phyloP scores from a whole-genome alignment of 2,888 invertebrate species.

The Macaria notata region DNA sequence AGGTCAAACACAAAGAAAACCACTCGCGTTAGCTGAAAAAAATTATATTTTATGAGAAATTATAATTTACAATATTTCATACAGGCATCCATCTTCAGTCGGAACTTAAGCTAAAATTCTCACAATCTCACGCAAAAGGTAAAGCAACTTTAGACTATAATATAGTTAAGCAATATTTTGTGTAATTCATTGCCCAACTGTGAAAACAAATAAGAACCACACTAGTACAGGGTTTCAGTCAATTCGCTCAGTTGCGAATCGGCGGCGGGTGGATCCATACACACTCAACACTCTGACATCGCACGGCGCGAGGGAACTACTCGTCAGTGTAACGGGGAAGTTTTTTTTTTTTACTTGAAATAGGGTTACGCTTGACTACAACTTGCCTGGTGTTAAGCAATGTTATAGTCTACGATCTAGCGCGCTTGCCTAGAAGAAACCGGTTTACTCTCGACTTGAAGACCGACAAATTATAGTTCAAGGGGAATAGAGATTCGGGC shows the following conservation, averaged over 20 bases:
- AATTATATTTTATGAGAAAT: conserved; percentile 84
- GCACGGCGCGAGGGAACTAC: conserved; percentile 39
- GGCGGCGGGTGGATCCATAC: conserved; percentile 41
- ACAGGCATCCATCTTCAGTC: conserved; percentile 83
- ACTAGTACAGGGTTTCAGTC: conserved; percentile 68
- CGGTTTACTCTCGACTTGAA: no score
- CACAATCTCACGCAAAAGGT: conserved; percentile 83
- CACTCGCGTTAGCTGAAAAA: conserved; percentile 78
- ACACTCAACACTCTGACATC: conserved; percentile 31
- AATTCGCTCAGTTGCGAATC: conserved; percentile 61
- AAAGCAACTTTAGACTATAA: conserved; percentile 84
- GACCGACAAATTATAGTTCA: no score
- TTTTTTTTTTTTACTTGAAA: conserved; percentile 54
- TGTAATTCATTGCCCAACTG: conserved; percentile 73
- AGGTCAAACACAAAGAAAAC: conserved; percentile 56
- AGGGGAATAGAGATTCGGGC: no score
- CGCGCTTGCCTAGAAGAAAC: no score
- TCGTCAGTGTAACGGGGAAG: conserved; percentile 44
- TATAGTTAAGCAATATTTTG: conserved; percentile 81
- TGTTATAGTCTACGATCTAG: no score
- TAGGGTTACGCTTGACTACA: no score
- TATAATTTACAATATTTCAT: conserved; percentile 84
- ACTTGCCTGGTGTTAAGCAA: no score
- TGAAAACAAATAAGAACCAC: conserved; percentile 66
- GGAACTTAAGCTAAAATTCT: conserved; percentile 83